Conservation (phyloP, 2,113 vertebrate species). For the Engraulis encrasicolus region DNA sequence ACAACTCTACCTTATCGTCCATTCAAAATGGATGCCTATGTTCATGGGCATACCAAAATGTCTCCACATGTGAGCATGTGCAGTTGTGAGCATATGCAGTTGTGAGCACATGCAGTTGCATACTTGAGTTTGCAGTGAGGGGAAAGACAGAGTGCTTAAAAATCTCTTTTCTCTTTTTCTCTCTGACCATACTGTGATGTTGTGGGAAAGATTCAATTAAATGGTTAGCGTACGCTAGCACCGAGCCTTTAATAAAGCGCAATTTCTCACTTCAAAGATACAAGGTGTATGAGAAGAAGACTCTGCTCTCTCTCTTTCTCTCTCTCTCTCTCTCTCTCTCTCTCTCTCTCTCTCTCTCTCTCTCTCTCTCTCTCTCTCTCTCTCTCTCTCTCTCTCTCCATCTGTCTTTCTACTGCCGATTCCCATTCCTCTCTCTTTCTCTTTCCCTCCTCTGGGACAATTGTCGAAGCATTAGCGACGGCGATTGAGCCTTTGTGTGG, state of each 20-base stretch:
- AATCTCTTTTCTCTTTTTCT: neutral
- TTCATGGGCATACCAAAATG: constrained; percentile 26
- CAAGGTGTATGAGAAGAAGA: neutral
- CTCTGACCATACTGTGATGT: neutral
- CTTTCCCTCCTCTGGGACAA: neutral
- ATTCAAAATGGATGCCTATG: constrained; percentile 40
- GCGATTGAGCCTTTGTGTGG: neutral
- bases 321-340: neutral
- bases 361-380: neutral
- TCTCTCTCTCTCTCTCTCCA: neutral
- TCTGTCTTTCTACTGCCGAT: neutral
- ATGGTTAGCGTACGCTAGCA: neutral
- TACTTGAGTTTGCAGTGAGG: neutral
- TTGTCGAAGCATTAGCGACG: neutral
- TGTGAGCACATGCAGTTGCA: neutral
- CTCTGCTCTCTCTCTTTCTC: neutral
- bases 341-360: neutral
- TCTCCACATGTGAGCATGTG: constrained; percentile 21
- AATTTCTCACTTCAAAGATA: neutral
- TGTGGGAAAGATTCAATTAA: neutral
- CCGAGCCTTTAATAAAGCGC: neutral
- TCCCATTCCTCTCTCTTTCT: neutral
- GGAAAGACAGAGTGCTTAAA: neutral
- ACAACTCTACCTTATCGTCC: constrained; percentile 12
- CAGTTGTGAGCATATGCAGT: neutral